Evolutionary conservation across 1,140 invertebrate species (phyloP), one percentile per base, ranked within the genome.

Genomic region (Drosophila novamexicana): DNA sequence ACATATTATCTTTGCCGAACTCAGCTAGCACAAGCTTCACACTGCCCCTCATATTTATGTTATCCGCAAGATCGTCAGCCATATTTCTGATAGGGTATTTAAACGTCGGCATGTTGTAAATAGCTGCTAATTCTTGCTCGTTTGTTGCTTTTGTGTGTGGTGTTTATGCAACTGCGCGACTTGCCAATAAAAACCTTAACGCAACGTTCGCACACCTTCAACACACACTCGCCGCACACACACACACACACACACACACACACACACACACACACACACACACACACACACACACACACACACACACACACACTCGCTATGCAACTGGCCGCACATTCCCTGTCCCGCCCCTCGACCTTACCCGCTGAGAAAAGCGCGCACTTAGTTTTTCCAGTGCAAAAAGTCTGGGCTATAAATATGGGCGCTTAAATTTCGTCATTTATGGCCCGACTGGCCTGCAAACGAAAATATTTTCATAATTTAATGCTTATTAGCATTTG

Each of bases 401-500:
- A 88, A 88, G 84, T 88, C 84, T 88, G 84, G 79, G 80, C 84
- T 77, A 88, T 88, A 88, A 88, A 89, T 88, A 88, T 88, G 77
- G 80, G 70, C 85, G 79, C 84, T 89, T 88, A 89, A 88, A 89
- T 79, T 88, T 88, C 83, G 77, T 89, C 83, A 88, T 88, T 88
- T 89, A 88, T 79, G 83, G 61, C 83, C 73, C 66, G 84, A 65
- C 82, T 86, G 79, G 79, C 75, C 81, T 63, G 77, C 63, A 68
- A 85, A 81, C 73, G 42, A 85, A 88, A 86, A 88, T 81, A 69
- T 82, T 88, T 86, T 86, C 79, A 86, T 86, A 88, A 86, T 88
- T 86, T 86, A 88, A 86, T 88, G 83, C 83, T 86, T 88, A 86
- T 86, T 86, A 88, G 83, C 79, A 86, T 83, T 83, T 86, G 53